Evolutionary conservation across 2,888 invertebrate genomes (phyloP).

Genomic region (Rotaria sp.): DNA sequence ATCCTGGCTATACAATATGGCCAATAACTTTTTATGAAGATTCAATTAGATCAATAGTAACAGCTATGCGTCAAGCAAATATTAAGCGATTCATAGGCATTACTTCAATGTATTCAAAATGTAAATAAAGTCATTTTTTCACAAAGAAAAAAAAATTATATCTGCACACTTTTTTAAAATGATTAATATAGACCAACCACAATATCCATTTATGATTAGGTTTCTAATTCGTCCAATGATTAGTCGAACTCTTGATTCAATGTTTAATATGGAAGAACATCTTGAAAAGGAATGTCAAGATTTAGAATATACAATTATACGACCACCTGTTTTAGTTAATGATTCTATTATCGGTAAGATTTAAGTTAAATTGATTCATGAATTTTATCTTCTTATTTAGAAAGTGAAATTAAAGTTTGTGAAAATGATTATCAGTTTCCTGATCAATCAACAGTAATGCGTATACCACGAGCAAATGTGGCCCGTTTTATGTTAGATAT

Average conservation of each 20-base stretch:
- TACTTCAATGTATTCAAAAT: conserved; percentile 31
- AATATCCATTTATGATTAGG: conserved; percentile 33
- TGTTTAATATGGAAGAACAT: conserved; percentile 49
- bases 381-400: conserved; percentile 40
- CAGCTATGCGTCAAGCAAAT: conserved; percentile 46
- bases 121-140: not conserved
- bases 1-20: conserved; percentile 43
- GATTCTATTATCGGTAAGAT: conserved; percentile 41
- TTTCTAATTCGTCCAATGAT: conserved; percentile 41
- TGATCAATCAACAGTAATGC: conserved; percentile 30
- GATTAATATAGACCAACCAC: conserved; percentile 43
- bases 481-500: conserved; percentile 47
- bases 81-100: conserved; percentile 45
- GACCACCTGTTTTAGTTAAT: conserved; percentile 46
- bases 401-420: conserved; percentile 26
- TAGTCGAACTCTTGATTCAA: conserved; percentile 45
- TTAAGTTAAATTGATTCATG: not conserved
- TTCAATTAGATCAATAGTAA: conserved; percentile 44
- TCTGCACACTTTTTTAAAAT: not conserved
- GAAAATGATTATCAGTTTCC: conserved; percentile 36
- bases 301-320: conserved; percentile 48
- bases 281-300: conserved; percentile 45
- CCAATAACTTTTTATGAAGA: conserved; percentile 46
- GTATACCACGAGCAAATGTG: conserved; percentile 47
- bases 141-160: too few species aligned